Conservation (phyloP, 2,888 invertebrate genomes). For the Ectobius pallidus region DNA sequence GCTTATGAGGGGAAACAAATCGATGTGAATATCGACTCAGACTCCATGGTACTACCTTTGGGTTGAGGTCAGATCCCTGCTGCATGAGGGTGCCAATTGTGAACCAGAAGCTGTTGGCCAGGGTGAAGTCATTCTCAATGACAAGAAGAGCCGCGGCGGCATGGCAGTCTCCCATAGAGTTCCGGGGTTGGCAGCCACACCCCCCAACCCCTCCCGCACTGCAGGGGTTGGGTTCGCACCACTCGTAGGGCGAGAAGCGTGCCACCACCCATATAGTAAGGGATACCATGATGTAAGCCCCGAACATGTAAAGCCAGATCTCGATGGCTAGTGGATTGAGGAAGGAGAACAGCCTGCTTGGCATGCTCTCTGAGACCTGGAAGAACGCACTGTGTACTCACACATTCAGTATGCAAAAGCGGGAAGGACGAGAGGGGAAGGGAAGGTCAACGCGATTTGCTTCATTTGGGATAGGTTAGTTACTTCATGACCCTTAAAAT, state of each 20-base stretch:
- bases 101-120: constrained; percentile 65
- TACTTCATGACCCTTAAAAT: no score
- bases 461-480: no score
- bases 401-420: no score
- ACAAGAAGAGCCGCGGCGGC: constrained; percentile 49
- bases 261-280: constrained; percentile 63
- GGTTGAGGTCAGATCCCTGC: constrained; percentile 59
- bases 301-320: constrained; percentile 63
- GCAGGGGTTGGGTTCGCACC: constrained; percentile 53
- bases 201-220: constrained; percentile 1
- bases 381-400: constrained; percentile 18
- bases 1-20: no score
- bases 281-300: constrained; percentile 62
- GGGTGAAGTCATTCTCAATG: constrained; percentile 62
- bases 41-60: constrained; percentile 63
- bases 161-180: background rate
- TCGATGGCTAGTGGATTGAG: constrained; percentile 63
- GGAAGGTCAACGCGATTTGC: no score
- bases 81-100: constrained; percentile 65
- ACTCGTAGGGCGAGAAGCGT: constrained; percentile 64
- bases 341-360: constrained; percentile 61
- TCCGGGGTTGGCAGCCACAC: background rate
- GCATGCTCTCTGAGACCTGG: constrained; percentile 56
- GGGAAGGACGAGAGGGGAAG: no score
- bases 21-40: constrained; percentile 64